A percentile compares a stretch with the other conserved stretches of the same genome.
Conservation (phyloP, 2,888 invertebrate species). For the Himalopsyche kuldschensis region DNA sequence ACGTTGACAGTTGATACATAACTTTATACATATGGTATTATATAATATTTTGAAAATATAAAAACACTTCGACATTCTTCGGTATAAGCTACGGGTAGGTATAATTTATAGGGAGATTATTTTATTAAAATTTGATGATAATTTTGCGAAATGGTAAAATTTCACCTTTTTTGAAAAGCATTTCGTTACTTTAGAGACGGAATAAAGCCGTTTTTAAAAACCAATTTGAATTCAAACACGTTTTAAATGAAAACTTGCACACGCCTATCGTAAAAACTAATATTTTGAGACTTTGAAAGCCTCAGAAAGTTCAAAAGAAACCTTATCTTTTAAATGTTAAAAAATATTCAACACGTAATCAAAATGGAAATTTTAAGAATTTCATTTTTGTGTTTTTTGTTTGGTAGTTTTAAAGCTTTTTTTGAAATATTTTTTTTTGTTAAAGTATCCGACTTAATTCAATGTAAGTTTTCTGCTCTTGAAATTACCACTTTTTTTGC, state of each 20-base stretch:
- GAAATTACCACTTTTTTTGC: too few species aligned
- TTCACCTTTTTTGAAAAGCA: neutral
- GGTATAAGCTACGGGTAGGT: too few species aligned
- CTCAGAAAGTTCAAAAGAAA: neutral
- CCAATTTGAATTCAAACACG: neutral
- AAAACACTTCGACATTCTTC: too few species aligned
- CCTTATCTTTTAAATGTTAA: neutral
- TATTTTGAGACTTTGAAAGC: neutral
- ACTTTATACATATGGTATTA: too few species aligned
- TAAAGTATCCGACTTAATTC: too few species aligned
- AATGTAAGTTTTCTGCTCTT: too few species aligned
- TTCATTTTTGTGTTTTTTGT: neutral
- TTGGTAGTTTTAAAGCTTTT: neutral
- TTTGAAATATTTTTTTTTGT: neutral
- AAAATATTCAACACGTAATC: neutral
- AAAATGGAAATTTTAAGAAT: neutral
- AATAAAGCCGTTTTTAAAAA: neutral
- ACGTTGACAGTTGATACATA: too few species aligned
- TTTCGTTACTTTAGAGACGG: neutral
- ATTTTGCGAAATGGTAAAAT: neutral
- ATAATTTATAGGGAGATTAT: too few species aligned
- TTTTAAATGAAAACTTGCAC: neutral
- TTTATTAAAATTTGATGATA: too few species aligned
- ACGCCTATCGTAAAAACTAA: neutral
- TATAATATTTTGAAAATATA: too few species aligned